These are phyloP conservation scores for Thryonomys swinderianus DNA, from an alignment of 2,113 vertebrate species.

Conservation along the genomic window DNA sequence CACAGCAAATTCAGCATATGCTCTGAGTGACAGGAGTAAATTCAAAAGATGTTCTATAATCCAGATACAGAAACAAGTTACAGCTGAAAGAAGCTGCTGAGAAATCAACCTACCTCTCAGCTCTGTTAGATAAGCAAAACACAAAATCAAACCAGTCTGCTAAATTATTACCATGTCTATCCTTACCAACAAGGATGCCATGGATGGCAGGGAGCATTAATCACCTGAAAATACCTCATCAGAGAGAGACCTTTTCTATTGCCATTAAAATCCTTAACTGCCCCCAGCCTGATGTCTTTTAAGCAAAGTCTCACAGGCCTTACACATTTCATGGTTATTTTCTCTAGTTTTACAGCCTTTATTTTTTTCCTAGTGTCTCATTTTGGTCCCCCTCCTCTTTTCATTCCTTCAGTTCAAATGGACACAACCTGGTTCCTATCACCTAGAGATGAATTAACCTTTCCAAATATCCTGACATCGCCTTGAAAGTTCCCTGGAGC, in stretches of 20 bases:
- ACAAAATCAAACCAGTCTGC: slow-evolving; percentile 61
- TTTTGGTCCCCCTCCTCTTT: slow-evolving; percentile 52
- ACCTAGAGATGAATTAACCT: slow-evolving; percentile 82
- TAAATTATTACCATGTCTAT: slow-evolving; percentile 49
- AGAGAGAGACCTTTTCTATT: slow-evolving; percentile 54
- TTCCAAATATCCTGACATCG: slow-evolving; percentile 78
- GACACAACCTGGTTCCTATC: slow-evolving; percentile 80
- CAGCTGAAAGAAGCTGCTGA: slow-evolving; percentile 1
- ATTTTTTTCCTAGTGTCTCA: slow-evolving; percentile 59
- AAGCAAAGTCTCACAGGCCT: slow-evolving; percentile 66
- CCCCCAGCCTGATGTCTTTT: slow-evolving; percentile 70
- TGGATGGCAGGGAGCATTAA: slow-evolving; percentile 24
- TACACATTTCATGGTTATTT: slow-evolving; percentile 76
- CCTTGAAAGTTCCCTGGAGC: slow-evolving; percentile 78
- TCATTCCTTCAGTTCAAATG: slow-evolving; percentile 66
- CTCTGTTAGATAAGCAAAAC: slow-evolving; percentile 41
- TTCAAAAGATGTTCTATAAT: slow-evolving; percentile 29
- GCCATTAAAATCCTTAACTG: slow-evolving; percentile 62
- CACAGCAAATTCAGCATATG: neutral
- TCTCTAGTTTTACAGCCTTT: slow-evolving; percentile 57
- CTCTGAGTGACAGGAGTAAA: neutral
- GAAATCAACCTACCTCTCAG: neutral
- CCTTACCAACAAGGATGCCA: slow-evolving; percentile 18
- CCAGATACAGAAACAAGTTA: slow-evolving; percentile 18
- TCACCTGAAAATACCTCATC: slow-evolving; percentile 71